Conservation (phyloP, 2,797 vertebrate species). For the Gallinago solitaria region DNA sequence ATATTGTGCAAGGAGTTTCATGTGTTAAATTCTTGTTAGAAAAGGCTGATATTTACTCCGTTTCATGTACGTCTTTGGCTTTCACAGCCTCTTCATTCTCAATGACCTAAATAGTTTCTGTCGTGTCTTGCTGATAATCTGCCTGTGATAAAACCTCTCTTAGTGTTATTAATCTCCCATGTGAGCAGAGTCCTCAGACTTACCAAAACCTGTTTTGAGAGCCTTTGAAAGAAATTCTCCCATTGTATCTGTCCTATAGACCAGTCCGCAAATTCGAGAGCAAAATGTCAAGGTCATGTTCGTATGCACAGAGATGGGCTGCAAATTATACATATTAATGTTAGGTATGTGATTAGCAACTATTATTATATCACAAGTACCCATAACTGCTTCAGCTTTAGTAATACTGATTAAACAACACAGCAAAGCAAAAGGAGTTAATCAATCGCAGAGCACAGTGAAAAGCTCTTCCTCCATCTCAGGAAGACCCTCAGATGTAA, state of each 20-base stretch:
- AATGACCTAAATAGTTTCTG: not conserved
- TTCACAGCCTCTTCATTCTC: not conserved
- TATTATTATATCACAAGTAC: not conserved
- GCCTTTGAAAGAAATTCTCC: not conserved
- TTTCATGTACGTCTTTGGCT: not conserved
- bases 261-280: not conserved
- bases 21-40: not conserved
- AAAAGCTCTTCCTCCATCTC: not conserved
- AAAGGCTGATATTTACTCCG: not conserved
- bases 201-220: not conserved
- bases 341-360: not conserved
- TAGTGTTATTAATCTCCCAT: not conserved
- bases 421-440: not conserved
- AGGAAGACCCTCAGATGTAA: not conserved
- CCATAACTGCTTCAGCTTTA: not conserved
- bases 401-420: not conserved
- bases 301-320: not conserved
- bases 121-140: not conserved
- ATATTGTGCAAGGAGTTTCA: not conserved
- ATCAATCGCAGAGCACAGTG: not conserved
- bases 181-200: not conserved
- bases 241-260: not conserved
- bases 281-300: not conserved
- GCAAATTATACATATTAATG: not conserved
- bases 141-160: constrained; percentile 8